Evolutionary conservation across 2,888 invertebrate genomes (phyloP), one percentile per base, ranked within the genome.

Genomic region (Sinopyrophorus schimmeli): DNA sequence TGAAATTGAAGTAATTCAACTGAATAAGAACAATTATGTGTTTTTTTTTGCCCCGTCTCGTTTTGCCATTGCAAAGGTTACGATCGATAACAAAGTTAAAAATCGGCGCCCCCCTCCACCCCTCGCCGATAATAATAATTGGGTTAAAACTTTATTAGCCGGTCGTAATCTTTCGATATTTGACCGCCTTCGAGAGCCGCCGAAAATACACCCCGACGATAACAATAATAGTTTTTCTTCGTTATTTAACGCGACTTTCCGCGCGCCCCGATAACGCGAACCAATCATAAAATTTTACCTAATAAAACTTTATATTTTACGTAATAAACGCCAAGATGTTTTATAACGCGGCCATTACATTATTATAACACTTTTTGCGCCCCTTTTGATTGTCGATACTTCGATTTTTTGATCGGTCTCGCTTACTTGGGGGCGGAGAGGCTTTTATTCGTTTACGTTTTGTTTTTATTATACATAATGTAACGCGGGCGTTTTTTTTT

Each of bases 1-100:
- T 30, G 46, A 38, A 46, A 38, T 23, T 23, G 46, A 38, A 46
- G 38, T 38, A 46, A 46, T 47, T 47, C 34, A 34, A 47, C 40
- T 35, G 34, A 41, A 41, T 35, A 40, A 47, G 34, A 34, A 43
- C 34, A 34, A 43, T 43, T 43, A 43, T 43, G 17, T 35, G 21
- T 43, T 32, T 43, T 35, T 31, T 34, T 43, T 43, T 26, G 7
- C 5, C 11, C 18, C 4, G 21, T 5, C 17, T 15, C 4, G 21
- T 5, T 21, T 21, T 9, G 5, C 9, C 9, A 21, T 21, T 21
- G 9, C 7, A 21, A 9, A 2, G 21, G 21, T 2, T 21, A n/a
- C 9, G 7, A 21, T n/a, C 3, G 21, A 7, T n/a, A 5, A 21
- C 18, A 6, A 21, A 3, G 7, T 21, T 21, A 21, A 21, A 21